A percentile compares a stretch with the other conserved stretches of the same genome.
These are phyloP conservation scores for Diabrotica undecimpunctata DNA, from an alignment of 1,140 invertebrate genomes.

Conservation along the genomic window DNA sequence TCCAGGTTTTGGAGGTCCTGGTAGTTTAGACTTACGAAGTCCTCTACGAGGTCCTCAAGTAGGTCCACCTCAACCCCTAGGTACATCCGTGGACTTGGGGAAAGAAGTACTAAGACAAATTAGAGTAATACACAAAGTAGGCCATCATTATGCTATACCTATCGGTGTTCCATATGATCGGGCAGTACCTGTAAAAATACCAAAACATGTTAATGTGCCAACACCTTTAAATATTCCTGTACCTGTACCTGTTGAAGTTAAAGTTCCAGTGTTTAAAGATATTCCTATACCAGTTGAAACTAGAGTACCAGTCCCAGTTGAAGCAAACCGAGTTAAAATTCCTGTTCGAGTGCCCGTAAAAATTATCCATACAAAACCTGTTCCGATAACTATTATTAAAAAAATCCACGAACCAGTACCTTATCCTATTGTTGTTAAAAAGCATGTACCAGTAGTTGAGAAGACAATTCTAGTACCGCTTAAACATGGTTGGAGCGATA, in stretches of 20 bases:
- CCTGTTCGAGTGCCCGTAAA: conserved; percentile 31
- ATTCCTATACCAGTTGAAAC: conserved; percentile 26
- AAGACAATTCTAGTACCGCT: not conserved
- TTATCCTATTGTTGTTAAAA: not conserved
- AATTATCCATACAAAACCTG: conserved; percentile 24
- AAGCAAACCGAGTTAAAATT: conserved; percentile 25
- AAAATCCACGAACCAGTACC: not conserved
- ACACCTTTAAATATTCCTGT: conserved; percentile 26
- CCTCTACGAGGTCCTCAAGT: not conserved
- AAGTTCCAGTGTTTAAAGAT: conserved; percentile 43
- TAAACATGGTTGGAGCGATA: not conserved
- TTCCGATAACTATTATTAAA: not conserved
- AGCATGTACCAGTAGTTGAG: not conserved
- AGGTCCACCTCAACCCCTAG: conserved; percentile 8
- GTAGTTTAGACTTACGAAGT: not conserved
- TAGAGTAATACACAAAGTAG: conserved; percentile 36
- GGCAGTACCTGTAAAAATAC: conserved; percentile 38
- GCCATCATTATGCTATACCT: conserved; percentile 33
- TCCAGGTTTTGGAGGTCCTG: conserved; percentile 15
- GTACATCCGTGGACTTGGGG: conserved; percentile 31
- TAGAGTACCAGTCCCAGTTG: conserved; percentile 27
- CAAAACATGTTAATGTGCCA: conserved; percentile 40
- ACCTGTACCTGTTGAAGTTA: conserved; percentile 47
- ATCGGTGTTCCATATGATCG: conserved; percentile 34
- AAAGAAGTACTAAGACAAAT: conserved; percentile 32